These are phyloP conservation scores for Eucera pruinosa DNA, from an alignment of 2,888 invertebrate species.

Conservation along the genomic window DNA sequence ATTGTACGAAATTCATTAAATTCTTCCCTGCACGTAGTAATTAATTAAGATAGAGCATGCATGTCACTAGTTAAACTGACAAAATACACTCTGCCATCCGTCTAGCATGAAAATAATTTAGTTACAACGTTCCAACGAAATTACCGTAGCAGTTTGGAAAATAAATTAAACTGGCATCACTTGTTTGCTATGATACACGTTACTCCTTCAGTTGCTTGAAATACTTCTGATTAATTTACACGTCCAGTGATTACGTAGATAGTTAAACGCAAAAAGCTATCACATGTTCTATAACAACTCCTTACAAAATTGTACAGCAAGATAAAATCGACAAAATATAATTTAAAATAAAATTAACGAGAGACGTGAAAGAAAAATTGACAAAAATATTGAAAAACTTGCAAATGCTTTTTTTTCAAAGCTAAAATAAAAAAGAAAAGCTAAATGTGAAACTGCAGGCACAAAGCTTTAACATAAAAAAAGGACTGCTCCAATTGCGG, in stretches of 20 bases:
- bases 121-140: slow-evolving; percentile 37
- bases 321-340: background rate
- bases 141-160: slow-evolving; percentile 18
- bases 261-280: background rate
- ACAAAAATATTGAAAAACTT: background rate
- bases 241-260: background rate
- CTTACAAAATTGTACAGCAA: too few species aligned
- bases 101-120: slow-evolving; percentile 44
- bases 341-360: background rate
- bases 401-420: slow-evolving; percentile 1
- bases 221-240: background rate
- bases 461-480: slow-evolving; percentile 15
- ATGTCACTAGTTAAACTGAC: slow-evolving; percentile 35
- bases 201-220: too few species aligned
- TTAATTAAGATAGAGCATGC: slow-evolving; percentile 56
- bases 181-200: background rate
- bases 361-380: background rate
- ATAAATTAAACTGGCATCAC: slow-evolving; percentile 19
- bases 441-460: slow-evolving; percentile 19
- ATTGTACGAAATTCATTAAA: slow-evolving; percentile 61
- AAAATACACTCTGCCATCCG: slow-evolving; percentile 34
- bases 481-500: slow-evolving; percentile 21
- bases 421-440: slow-evolving; percentile 11
- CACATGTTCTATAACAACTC: too few species aligned
- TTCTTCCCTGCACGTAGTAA: slow-evolving; percentile 47